phyloP scores from a whole-genome alignment of 2,888 invertebrate genomes.

The Chrysodeixis includens region DNA sequence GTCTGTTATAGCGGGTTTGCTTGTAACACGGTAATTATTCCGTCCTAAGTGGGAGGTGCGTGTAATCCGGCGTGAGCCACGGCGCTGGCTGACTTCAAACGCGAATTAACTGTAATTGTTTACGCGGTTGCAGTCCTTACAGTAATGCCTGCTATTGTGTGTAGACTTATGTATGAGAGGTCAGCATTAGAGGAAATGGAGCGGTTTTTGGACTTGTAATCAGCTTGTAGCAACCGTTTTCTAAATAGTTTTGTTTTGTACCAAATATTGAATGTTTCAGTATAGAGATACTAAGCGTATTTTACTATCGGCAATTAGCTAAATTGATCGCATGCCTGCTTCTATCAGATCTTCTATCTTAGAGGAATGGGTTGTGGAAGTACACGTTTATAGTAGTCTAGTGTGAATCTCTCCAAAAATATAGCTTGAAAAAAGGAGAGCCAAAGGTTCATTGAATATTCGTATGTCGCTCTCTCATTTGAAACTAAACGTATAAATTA shows the following conservation, averaged over 20 bases:
- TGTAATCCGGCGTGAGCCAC: conserved; percentile 48
- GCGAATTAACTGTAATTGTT: conserved; percentile 57
- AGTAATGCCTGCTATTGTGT: conserved; percentile 26
- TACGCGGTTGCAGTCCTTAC: conserved; percentile 44
- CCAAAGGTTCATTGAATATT: too few species aligned
- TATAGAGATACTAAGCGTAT: too few species aligned
- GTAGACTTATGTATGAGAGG: not conserved
- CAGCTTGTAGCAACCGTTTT: not conserved
- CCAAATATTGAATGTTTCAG: too few species aligned
- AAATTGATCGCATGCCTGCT: too few species aligned
- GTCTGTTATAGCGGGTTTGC: conserved; percentile 34
- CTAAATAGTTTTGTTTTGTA: not conserved
- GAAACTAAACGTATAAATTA: too few species aligned
- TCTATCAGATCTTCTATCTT: too few species aligned
- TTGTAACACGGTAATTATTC: conserved; percentile 52
- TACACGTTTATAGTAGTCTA: too few species aligned
- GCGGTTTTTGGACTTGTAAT: not conserved
- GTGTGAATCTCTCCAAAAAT: too few species aligned
- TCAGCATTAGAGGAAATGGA: not conserved
- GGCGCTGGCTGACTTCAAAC: conserved; percentile 50
- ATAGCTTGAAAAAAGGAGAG: too few species aligned
- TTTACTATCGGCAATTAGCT: too few species aligned
- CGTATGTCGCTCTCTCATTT: too few species aligned
- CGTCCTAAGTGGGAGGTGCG: conserved; percentile 37
- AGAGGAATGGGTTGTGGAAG: too few species aligned